Percentiles rank a stretch among this genome's conserved stretches.
Conservation (phyloP, 2,797 vertebrate genomes). For the Melanotaenia maccullochi region DNA sequence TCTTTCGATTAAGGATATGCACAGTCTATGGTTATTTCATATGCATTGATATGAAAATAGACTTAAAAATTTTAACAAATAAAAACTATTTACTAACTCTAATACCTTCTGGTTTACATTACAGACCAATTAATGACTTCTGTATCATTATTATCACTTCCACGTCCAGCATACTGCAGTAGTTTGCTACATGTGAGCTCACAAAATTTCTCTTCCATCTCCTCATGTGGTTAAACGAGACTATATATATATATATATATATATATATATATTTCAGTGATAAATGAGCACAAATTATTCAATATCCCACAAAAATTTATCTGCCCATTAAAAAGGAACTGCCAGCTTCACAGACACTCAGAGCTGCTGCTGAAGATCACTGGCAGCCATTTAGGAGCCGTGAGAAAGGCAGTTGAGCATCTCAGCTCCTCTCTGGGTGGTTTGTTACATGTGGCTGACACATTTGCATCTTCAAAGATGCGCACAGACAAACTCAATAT, state of each 20-base stretch:
- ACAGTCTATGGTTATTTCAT: slow-evolving; percentile 7
- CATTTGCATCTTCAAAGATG: slow-evolving; percentile 83
- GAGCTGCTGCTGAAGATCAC: slow-evolving; percentile 65
- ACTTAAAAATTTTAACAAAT: slow-evolving; percentile 25
- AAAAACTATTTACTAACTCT: slow-evolving; percentile 41
- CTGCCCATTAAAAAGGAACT: slow-evolving; percentile 50
- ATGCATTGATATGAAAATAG: slow-evolving; percentile 18
- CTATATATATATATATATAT: not conserved
- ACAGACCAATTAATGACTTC: slow-evolving; percentile 44
- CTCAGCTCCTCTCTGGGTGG: slow-evolving; percentile 73
- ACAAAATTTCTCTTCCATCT: slow-evolving; percentile 47
- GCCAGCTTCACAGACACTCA: slow-evolving; percentile 50
- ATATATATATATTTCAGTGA: slow-evolving; percentile 33
- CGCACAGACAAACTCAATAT: slow-evolving; percentile 78
- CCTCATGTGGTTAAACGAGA: slow-evolving; percentile 55
- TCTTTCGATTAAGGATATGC: slow-evolving; percentile 44
- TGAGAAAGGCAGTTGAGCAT: slow-evolving; percentile 76
- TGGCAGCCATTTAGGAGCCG: slow-evolving; percentile 78
- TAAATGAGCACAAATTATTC: slow-evolving; percentile 67
- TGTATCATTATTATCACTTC: slow-evolving; percentile 30
- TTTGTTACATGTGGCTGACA: slow-evolving; percentile 80
- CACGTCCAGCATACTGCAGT: slow-evolving; percentile 19
- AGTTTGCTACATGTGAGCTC: slow-evolving; percentile 40
- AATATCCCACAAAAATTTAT: slow-evolving; percentile 63
- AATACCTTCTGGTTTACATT: slow-evolving; percentile 40